Evolutionary conservation across 2,888 invertebrate genomes (phyloP), one percentile per base, ranked within the genome.

Genomic region (Idaea straminata): DNA sequence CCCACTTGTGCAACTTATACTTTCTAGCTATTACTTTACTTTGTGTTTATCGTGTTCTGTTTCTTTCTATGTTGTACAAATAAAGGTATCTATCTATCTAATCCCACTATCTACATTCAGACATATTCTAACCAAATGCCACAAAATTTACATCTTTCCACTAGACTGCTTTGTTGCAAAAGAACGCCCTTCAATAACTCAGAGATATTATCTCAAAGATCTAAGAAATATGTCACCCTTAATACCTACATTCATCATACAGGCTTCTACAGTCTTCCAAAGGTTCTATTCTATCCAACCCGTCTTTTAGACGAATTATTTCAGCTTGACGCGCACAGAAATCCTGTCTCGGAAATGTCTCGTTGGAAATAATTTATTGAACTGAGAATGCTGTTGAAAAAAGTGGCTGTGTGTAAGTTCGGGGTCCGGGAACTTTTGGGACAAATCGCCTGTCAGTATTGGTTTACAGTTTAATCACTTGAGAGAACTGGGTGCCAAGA

Each of bases 311-410:
- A 59, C 73, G 73, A 80, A 82, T 87, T 83, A 86, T 86, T 86
- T 79, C 83, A 73, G 81, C 78, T 81, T 82, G 78, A 80, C 79
- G 83, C 83, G 77, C 79, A 74, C 66, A 69, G 66, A 66, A 57
- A 65, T 62, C 74, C 78, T 75, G 81, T 77, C 79, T 78, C 74
- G 71, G 74, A 73, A 77, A 76, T 77, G 80, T 83, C 80, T 81
- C 81, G 47, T 81, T 78, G 80, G 74, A 83, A 83, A 85, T 85
- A 85, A 87, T 88, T 85, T 86, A 87, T 83, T 25, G 59, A 34
- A 59, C 59, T 59, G 59, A 7, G 34, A 16, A 47, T 47, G 47
- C 47, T 47, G 47, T 47, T 47, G 47, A 47, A 47, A 47, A 47
- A 47, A 47, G 47, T 47, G 47, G 47, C 47, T 47, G 7, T 47